These are phyloP conservation scores for Agrilus planipennis DNA, from an alignment of 1,140 invertebrate genomes.

Conservation along the genomic window DNA sequence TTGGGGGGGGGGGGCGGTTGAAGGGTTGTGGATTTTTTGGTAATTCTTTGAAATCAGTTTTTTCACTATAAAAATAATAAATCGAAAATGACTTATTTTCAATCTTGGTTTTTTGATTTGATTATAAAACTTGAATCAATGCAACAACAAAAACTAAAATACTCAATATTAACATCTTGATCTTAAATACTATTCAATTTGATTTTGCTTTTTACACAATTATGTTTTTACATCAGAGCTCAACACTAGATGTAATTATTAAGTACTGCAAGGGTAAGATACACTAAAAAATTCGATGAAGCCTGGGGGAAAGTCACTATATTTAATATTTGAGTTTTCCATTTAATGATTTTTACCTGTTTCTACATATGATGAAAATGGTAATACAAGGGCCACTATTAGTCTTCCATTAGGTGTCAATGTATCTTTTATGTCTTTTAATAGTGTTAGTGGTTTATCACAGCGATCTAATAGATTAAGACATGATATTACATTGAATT, in stretches of 20 bases:
- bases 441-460: conserved; percentile 60
- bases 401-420: conserved; percentile 58
- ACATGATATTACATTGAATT: conserved; percentile 73
- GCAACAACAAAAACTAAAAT: no score
- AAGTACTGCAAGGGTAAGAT: background rate
- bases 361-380: conserved; percentile 85
- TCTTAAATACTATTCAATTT: background rate
- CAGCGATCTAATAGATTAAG: conserved; percentile 86
- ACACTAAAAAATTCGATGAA: conserved; percentile 5
- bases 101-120: no score
- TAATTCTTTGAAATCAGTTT: no score
- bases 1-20: no score
- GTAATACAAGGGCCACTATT: conserved; percentile 74
- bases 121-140: no score
- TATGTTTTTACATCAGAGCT: no score
- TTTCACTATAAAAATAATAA: no score
- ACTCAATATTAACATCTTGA: background rate
- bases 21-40: no score
- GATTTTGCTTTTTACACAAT: background rate
- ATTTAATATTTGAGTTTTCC: no score
- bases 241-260: no score
- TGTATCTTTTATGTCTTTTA: conserved; percentile 51
- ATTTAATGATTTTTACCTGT: conserved; percentile 37
- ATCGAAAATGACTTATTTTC: no score
- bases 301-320: no score